A percentile compares a stretch with the other conserved stretches of the same genome.
phyloP scores from a whole-genome alignment of 2,797 vertebrate genomes.

The Mastacembelus armatus region DNA sequence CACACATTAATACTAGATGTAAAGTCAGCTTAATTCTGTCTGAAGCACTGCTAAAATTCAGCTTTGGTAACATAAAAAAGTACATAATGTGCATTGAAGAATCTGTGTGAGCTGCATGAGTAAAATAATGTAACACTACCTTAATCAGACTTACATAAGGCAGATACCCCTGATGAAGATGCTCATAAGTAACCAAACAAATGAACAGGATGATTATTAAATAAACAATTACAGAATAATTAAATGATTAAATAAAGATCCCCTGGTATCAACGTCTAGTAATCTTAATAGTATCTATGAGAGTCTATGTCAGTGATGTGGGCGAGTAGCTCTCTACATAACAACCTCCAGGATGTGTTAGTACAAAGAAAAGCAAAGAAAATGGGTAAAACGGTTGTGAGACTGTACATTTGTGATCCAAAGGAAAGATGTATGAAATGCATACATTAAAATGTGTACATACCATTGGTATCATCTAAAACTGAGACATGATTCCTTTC shows the following conservation, averaged over 20 bases:
- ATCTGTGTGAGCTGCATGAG: background rate
- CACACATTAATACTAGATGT: constrained; percentile 31
- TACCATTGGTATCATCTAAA: constrained; percentile 17
- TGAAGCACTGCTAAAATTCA: constrained; percentile 24
- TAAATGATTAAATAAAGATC: constrained; percentile 47
- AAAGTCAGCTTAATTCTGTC: constrained; percentile 13
- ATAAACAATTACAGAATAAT: constrained; percentile 50
- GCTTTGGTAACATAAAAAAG: constrained; percentile 35
- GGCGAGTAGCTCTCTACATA: constrained; percentile 34
- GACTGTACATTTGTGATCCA: background rate
- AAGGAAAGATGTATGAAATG: constrained; percentile 14
- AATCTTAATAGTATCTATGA: constrained; percentile 51
- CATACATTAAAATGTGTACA: constrained; percentile 25
- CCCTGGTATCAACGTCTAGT: constrained; percentile 21
- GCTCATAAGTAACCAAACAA: constrained; percentile 29
- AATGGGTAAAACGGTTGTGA: constrained; percentile 25
- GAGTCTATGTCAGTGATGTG: constrained; percentile 35
- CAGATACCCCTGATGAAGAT: background rate
- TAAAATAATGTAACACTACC: background rate
- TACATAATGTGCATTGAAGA: constrained; percentile 5
- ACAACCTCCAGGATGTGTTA: constrained; percentile 27
- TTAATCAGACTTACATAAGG: constrained; percentile 21
- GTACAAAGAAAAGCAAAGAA: constrained; percentile 44
- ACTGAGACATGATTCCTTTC: constrained; percentile 28
- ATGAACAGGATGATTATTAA: constrained; percentile 20